phyloP scores from a whole-genome alignment of 2,888 invertebrate genomes.

The Blastobasis adustella region DNA sequence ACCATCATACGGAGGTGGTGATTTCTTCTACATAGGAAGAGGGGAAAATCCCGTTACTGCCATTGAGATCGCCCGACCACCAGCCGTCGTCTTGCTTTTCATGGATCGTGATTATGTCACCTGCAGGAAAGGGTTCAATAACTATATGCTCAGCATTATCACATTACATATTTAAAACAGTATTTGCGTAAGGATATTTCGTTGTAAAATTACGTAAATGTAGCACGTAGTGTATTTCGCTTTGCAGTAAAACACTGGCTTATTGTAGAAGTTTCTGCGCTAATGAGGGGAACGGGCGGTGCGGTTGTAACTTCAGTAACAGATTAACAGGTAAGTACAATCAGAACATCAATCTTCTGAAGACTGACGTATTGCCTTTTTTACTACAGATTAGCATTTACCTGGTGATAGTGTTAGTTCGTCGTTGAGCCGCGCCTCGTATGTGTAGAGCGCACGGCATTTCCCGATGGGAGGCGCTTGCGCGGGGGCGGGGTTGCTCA shows the following conservation, averaged over 20 bases:
- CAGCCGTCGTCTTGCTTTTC: conserved; percentile 95
- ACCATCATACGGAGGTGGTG: conserved; percentile 51
- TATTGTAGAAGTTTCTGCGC: too few species aligned
- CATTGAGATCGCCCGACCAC: conserved; percentile 94
- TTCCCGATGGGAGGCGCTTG: conserved; percentile 72
- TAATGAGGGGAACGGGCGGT: too few species aligned
- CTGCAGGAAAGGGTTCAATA: conserved; percentile 44
- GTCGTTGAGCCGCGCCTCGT: conserved; percentile 90
- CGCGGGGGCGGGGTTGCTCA: conserved; percentile 32
- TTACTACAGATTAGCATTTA: conserved; percentile 24
- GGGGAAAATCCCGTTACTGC: conserved; percentile 92
- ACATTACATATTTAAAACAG: too few species aligned
- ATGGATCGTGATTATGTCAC: conserved; percentile 91
- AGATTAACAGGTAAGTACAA: too few species aligned
- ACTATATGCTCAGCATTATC: too few species aligned
- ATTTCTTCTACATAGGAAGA: conserved; percentile 95
- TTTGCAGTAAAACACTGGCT: too few species aligned
- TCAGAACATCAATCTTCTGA: too few species aligned
- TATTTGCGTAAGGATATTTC: too few species aligned
- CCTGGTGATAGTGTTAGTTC: conserved; percentile 85
- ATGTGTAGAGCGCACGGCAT: conserved; percentile 91
- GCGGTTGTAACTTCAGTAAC: too few species aligned
- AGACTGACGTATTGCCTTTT: too few species aligned
- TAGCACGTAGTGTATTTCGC: too few species aligned
- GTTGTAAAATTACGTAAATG: too few species aligned